These are phyloP conservation scores for Amblyopsis rosae DNA, from an alignment of 2,113 vertebrate genomes.

Conservation along the genomic window DNA sequence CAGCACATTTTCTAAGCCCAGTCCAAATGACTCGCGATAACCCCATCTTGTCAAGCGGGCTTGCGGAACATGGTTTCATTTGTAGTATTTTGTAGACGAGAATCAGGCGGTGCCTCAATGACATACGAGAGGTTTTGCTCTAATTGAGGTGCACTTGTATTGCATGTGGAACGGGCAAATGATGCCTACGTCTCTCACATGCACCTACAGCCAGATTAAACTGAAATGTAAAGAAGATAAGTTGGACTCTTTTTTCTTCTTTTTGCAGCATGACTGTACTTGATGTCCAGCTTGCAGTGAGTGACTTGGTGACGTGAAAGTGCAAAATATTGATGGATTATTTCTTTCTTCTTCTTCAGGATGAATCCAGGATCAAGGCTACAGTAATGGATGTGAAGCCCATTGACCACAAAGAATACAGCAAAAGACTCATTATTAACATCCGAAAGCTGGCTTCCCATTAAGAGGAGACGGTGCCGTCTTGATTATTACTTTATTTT, in stretches of 20 bases:
- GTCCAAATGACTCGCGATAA: conserved; percentile 1
- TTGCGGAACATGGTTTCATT: neutral
- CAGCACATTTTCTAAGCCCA: conserved; percentile 3
- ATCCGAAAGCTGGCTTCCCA: conserved; percentile 82
- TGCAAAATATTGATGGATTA: neutral
- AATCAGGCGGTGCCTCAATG: no score
- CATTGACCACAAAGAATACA: conserved; percentile 89
- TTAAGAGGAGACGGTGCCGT: conserved; percentile 32
- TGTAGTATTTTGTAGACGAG: no score
- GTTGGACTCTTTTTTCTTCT: neutral
- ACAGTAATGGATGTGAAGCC: conserved; percentile 89
- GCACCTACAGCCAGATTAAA: no score
- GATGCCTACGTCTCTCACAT: no score
- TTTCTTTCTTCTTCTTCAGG: conserved; percentile 72
- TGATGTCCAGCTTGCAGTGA: neutral
- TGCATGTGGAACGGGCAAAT: no score
- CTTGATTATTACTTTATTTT: neutral
- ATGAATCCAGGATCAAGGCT: conserved; percentile 94
- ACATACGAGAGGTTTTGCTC: no score
- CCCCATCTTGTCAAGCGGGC: neutral
- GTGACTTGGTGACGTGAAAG: neutral
- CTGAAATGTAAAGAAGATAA: no score
- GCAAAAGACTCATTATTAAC: conserved; percentile 86
- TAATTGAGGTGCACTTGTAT: no score
- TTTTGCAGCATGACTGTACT: neutral